phyloP scores from a whole-genome alignment of 1,140 invertebrate species.

The Drosophila carrolli region DNA sequence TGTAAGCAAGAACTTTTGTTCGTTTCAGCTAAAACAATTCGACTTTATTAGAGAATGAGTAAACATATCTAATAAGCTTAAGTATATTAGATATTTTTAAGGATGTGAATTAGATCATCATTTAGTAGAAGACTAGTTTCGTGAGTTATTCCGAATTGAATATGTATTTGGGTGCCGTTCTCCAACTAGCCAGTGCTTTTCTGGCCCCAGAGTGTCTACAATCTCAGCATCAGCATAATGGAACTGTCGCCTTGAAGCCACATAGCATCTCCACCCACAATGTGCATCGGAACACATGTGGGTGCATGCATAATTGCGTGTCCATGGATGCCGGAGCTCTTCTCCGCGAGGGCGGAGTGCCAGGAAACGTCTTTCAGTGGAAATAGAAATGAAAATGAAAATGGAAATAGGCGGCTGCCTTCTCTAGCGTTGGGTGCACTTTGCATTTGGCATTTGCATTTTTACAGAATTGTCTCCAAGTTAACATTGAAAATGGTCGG shows the following conservation, averaged over 20 bases:
- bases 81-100: too few relatives aligned
- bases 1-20: too few relatives aligned
- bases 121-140: too few relatives aligned
- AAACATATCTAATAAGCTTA: too few relatives aligned
- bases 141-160: not conserved
- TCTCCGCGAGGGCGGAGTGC: constrained; percentile 8
- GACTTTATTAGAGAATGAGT: too few relatives aligned
- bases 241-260: constrained; percentile 20
- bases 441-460: constrained; percentile 50
- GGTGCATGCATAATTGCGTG: not conserved
- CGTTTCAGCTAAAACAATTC: too few relatives aligned
- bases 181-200: not conserved
- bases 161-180: not conserved
- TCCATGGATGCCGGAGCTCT: constrained; percentile 4
- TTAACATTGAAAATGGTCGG: constrained; percentile 78
- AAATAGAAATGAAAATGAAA: constrained; percentile 71
- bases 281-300: constrained; percentile 4
- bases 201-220: constrained; percentile 27
- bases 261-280: not conserved
- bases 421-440: constrained; percentile 46
- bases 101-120: too few relatives aligned
- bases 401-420: constrained; percentile 31
- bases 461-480: constrained; percentile 51
- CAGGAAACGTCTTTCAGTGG: constrained; percentile 80
- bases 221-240: constrained; percentile 14